Conservation (phyloP, 2,888 invertebrate genomes). For the Cryptophagus acutangulus region DNA sequence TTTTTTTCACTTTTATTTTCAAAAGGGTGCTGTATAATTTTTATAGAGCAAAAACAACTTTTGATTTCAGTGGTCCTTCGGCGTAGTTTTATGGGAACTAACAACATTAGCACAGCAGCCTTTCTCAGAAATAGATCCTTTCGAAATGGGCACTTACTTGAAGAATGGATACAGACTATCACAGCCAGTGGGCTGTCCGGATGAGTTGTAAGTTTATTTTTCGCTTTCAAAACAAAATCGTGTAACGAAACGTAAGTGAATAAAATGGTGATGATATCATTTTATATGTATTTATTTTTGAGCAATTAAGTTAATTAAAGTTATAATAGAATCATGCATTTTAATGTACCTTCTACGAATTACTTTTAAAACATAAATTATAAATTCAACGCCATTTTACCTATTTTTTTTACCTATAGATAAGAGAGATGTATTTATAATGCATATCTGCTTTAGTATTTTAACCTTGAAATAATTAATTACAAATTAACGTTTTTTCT, state of each 20-base stretch:
- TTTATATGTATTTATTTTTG: not conserved
- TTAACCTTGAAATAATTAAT: conserved; percentile 20
- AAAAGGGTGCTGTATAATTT: too few relatives aligned
- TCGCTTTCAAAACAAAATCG: conserved; percentile 9
- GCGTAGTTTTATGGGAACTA: conserved; percentile 92
- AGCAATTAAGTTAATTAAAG: too few relatives aligned
- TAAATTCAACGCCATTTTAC: too few relatives aligned
- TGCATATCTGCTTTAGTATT: conserved; percentile 15
- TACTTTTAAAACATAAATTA: too few relatives aligned
- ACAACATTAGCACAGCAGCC: conserved; percentile 87
- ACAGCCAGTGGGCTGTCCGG: conserved; percentile 92
- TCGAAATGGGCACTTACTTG: conserved; percentile 83
- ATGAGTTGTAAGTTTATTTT: conserved; percentile 75
- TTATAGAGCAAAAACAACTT: too few relatives aligned
- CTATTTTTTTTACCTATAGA: not conserved
- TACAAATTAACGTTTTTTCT: conserved; percentile 22
- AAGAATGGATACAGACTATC: conserved; percentile 84
- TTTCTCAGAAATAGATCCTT: conserved; percentile 85
- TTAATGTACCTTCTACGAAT: too few relatives aligned
- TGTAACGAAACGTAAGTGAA: too few relatives aligned
- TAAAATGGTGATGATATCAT: too few relatives aligned
- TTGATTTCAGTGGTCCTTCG: conserved; percentile 95
- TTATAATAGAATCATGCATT: too few relatives aligned
- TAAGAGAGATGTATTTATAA: conserved; percentile 5
- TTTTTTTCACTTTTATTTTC: too few relatives aligned